A percentile compares a stretch with the other conserved stretches of the same genome.
Conservation (phyloP, 2,888 invertebrate species). For the Luperina nickerlii region DNA sequence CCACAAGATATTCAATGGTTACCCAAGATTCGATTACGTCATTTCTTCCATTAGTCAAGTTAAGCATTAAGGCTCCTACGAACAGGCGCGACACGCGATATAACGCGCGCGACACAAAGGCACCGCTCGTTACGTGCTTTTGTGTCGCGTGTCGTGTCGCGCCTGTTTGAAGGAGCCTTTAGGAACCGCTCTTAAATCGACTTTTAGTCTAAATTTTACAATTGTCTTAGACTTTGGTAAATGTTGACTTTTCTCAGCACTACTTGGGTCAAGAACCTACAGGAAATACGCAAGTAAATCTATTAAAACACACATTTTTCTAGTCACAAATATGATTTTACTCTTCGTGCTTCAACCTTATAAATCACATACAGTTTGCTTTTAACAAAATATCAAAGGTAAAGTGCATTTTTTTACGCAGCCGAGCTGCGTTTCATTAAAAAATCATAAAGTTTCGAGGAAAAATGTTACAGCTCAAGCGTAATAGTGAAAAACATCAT, state of each 20-base stretch:
- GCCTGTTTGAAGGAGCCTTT: too few relatives aligned
- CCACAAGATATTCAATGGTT: slow-evolving; percentile 29
- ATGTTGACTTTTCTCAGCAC: background rate
- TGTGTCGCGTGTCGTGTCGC: too few relatives aligned
- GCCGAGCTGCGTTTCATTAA: slow-evolving; percentile 11
- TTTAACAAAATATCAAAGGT: slow-evolving; percentile 34
- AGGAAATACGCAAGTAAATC: background rate
- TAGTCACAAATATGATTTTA: background rate
- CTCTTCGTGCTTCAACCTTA: background rate
- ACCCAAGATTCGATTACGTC: slow-evolving; percentile 33
- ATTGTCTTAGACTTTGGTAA: background rate
- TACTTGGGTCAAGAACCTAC: background rate
- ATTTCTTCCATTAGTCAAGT: slow-evolving; percentile 8
- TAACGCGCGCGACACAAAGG: too few relatives aligned
- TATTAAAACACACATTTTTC: background rate
- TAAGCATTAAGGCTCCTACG: slow-evolving; percentile 6
- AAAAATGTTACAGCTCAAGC: slow-evolving; percentile 26
- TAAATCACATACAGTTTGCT: slow-evolving; percentile 12
- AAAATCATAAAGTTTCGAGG: slow-evolving; percentile 21
- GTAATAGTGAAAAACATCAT: background rate
- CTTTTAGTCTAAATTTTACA: background rate
- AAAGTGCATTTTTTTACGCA: background rate
- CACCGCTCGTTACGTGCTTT: too few relatives aligned
- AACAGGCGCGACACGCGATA: too few relatives aligned
- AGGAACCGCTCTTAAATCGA: background rate